These are phyloP conservation scores for Melieria omissa DNA, from an alignment of 2,888 invertebrate genomes.

Conservation along the genomic window DNA sequence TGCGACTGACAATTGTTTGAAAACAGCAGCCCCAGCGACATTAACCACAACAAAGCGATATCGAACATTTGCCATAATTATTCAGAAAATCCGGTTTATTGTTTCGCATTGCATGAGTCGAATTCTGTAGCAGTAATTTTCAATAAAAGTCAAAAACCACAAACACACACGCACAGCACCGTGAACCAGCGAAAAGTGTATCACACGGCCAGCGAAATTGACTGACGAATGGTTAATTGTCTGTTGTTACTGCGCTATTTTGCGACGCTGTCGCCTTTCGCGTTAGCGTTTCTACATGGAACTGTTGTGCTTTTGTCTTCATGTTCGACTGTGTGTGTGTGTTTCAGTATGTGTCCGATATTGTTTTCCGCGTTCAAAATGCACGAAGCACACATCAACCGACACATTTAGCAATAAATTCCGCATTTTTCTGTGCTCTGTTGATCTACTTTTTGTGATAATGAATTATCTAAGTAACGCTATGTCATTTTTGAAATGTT, in stretches of 20 bases:
- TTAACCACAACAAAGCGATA: not conserved
- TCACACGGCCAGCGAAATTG: no score
- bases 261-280: no score
- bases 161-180: no score
- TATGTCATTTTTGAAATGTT: not conserved
- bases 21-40: no score
- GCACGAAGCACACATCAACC: not conserved
- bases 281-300: no score
- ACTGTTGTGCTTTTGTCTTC: no score
- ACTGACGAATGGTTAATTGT: no score
- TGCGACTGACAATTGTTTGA: not conserved
- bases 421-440: no score
- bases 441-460: constrained; percentile 14
- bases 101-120: not conserved
- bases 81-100: constrained; percentile 17
- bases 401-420: not conserved
- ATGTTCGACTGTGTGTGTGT: no score
- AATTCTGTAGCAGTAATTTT: not conserved
- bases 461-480: constrained; percentile 9
- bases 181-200: no score
- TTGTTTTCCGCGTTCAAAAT: not conserved
- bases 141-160: not conserved
- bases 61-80: not conserved
- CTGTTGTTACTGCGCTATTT: no score
- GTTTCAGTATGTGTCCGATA: not conserved